Evolutionary conservation across 2,797 vertebrate species (phyloP), one percentile per base, ranked within the genome.

Genomic region (Rhadinocentrus ornatus): DNA sequence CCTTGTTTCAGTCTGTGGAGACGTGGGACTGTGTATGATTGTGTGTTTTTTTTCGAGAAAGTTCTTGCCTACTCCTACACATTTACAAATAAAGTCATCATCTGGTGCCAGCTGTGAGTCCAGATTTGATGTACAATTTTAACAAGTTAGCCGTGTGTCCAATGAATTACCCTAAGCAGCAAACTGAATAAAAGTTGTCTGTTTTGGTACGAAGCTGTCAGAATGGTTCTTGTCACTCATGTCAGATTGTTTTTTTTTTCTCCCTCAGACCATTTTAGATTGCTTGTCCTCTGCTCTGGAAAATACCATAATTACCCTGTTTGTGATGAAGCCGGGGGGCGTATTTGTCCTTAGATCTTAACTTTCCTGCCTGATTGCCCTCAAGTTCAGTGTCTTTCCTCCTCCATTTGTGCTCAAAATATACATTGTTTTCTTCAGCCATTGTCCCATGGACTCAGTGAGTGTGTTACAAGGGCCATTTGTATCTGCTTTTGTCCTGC

Each of bases 381-480:
- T 87, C 77, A 82, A 88, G 89, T 92, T 92, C 89, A 88, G 69
- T 88, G 79, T 91, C 87, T 94, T 94, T 94, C 92, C 89, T 88
- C 84, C 91, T 91, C 89, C 90, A 77, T 60, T 82, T 83, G 72
- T 60, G 80, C 86, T 91, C 88, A 78, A 91, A 93, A 91, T 91
- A 89, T 91, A 91, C 91, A 92, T 92, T 93, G 91, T 91, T 88
- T 92, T 93, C 88, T 86, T 81, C 77, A 84, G 81, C 91, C 66
- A 93, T 94, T 93, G 92, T 94, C 88, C 82, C 69, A 68, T 56
- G 62, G 72, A 56, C 76, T 81, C 34, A 20, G 70, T 58, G 39
- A 69, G 55, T 77, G 78, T 71, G 63, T 74, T 66, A 66, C 55
- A 35, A 62, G 66, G 69, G 67, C 75, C 50, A 26, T 72, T 78